Evolutionary conservation across 2,888 invertebrate genomes (phyloP).

Genomic region (Drosophila buzzatii): DNA sequence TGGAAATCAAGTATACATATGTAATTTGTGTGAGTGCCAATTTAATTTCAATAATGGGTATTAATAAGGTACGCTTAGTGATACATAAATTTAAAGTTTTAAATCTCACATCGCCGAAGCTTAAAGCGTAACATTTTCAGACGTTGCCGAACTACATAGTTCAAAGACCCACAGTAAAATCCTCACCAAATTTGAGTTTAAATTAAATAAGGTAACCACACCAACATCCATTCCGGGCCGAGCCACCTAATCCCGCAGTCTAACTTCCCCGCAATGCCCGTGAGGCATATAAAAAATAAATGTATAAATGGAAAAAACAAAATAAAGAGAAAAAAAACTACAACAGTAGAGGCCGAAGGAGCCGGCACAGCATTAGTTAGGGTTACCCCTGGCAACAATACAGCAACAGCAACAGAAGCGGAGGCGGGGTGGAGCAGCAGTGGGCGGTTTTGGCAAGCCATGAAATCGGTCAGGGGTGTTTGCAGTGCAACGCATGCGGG

Average conservation of each 20-base stretch:
- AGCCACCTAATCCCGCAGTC: slow-evolving; percentile 19
- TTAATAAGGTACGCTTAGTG: background rate
- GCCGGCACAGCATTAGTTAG: slow-evolving; percentile 56
- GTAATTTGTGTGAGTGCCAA: background rate
- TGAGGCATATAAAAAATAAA: slow-evolving; percentile 40
- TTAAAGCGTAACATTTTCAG: background rate
- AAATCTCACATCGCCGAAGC: too few species aligned
- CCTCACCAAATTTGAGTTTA: slow-evolving; percentile 20
- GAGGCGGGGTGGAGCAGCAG: slow-evolving; percentile 4
- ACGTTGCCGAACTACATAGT: slow-evolving; percentile 25
- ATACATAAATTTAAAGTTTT: background rate
- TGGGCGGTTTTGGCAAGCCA: slow-evolving; percentile 45
- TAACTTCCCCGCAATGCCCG: slow-evolving; percentile 39
- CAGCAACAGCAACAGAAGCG: background rate
- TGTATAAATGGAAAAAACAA: slow-evolving; percentile 12
- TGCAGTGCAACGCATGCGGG: slow-evolving; percentile 20
- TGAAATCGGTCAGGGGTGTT: slow-evolving; percentile 48
- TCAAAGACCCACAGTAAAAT: slow-evolving; percentile 38
- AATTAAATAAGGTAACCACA: slow-evolving; percentile 34
- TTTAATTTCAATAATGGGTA: background rate
- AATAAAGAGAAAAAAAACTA: slow-evolving; percentile 19
- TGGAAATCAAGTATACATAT: too few species aligned
- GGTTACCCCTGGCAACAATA: slow-evolving; percentile 49
- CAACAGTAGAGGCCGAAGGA: slow-evolving; percentile 30
- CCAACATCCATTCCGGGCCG: slow-evolving; percentile 15